phyloP scores from a whole-genome alignment of 1,140 invertebrate genomes.

The Mycetomoellerius zeteki region DNA sequence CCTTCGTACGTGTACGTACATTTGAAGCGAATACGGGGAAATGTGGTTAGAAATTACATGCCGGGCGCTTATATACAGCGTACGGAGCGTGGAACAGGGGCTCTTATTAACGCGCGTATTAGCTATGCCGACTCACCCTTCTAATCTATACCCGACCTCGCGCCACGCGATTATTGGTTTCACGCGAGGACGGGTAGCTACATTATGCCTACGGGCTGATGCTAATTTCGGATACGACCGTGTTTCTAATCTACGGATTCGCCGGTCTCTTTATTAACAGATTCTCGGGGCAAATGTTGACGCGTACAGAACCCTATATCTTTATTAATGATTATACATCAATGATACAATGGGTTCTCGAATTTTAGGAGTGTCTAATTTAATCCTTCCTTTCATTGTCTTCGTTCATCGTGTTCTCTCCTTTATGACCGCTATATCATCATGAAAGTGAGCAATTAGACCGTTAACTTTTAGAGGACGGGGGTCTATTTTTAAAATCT shows the following conservation, averaged over 20 bases:
- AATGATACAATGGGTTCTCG: background rate
- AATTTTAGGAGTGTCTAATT: background rate
- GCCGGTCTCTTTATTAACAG: constrained; percentile 68
- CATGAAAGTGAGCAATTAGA: background rate
- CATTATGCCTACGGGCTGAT: constrained; percentile 81
- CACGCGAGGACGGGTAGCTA: constrained; percentile 83
- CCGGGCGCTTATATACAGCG: constrained; percentile 81
- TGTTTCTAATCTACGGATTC: constrained; percentile 71
- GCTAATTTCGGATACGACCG: constrained; percentile 77
- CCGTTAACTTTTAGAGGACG: background rate
- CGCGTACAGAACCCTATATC: background rate
- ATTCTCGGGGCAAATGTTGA: constrained; percentile 14
- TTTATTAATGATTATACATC: constrained; percentile 28
- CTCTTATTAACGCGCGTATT: constrained; percentile 85
- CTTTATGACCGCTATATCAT: background rate
- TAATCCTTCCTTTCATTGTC: background rate
- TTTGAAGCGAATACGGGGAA: constrained; percentile 82
- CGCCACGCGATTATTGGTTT: constrained; percentile 84
- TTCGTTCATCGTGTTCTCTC: background rate
- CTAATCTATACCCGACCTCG: constrained; percentile 84
- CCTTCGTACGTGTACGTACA: constrained; percentile 76
- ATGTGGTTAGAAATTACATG: constrained; percentile 84
- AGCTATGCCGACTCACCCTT: constrained; percentile 85
- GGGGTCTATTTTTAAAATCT: too few species aligned
- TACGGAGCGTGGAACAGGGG: constrained; percentile 80